phyloP scores from a whole-genome alignment of 2,797 vertebrate species.

The Gymnothorax reevesii region DNA sequence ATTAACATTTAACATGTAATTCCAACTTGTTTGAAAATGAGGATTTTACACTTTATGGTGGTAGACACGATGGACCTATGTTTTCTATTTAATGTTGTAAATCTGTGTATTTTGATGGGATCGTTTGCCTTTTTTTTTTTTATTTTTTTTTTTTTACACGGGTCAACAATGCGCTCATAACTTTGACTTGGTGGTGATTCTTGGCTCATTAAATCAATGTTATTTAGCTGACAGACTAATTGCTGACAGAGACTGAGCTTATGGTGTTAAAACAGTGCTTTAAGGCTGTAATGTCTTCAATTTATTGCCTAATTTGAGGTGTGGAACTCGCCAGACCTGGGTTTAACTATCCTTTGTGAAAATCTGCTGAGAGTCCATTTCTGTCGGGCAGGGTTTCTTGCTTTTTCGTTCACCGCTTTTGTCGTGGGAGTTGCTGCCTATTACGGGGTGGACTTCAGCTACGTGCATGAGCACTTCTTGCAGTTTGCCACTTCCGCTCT shows the following conservation, averaged over 20 bases:
- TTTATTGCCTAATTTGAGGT: too few relatives aligned
- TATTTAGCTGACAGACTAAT: too few relatives aligned
- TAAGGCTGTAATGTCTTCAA: too few relatives aligned
- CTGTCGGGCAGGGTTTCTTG: slow-evolving; percentile 78
- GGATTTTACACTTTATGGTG: not conserved
- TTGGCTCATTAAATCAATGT: too few relatives aligned
- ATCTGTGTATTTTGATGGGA: not conserved
- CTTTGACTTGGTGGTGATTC: too few relatives aligned
- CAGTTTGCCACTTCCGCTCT: slow-evolving; percentile 79
- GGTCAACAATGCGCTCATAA: too few relatives aligned
- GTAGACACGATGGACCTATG: not conserved
- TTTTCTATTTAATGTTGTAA: not conserved
- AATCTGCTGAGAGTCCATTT: not conserved
- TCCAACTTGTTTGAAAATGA: not conserved
- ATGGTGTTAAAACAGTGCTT: too few relatives aligned
- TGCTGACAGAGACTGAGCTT: too few relatives aligned
- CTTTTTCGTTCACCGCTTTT: slow-evolving; percentile 71
- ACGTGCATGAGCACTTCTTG: slow-evolving; percentile 81
- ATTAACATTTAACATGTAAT: too few relatives aligned
- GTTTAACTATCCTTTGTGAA: not conserved
- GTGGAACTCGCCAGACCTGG: too few relatives aligned
- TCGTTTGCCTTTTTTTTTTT: too few relatives aligned
- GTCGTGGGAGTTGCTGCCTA: slow-evolving; percentile 65
- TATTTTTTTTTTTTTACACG: too few relatives aligned
- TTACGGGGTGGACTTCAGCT: slow-evolving; percentile 73